Evolutionary conservation across 2,888 invertebrate species (phyloP).

Genomic region (Acholoe squamosa): DNA sequence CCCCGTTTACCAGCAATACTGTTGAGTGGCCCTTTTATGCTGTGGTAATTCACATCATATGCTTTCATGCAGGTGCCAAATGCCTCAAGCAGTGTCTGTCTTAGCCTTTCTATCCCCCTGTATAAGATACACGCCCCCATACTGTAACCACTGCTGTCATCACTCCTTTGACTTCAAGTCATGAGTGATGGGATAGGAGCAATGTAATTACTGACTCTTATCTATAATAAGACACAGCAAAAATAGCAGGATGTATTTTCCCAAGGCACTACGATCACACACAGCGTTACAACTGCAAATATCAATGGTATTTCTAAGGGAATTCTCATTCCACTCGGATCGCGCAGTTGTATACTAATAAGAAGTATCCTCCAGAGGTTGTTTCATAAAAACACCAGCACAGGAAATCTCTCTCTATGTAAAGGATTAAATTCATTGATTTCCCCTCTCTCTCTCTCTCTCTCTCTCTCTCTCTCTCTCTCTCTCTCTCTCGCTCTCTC

Average conservation of each 20-base stretch:
- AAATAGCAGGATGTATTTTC: too few relatives aligned
- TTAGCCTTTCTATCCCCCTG: neutral
- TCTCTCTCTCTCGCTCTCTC: too few relatives aligned
- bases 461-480: too few relatives aligned
- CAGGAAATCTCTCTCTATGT: neutral
- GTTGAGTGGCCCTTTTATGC: constrained; percentile 29
- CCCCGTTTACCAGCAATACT: neutral
- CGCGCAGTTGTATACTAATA: too few relatives aligned
- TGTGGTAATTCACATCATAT: constrained; percentile 43
- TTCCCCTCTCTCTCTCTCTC: too few relatives aligned
- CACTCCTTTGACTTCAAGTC: constrained; percentile 13
- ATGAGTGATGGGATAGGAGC: constrained; percentile 34
- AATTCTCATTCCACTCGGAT: too few relatives aligned
- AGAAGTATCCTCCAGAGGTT: too few relatives aligned
- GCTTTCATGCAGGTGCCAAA: constrained; percentile 23
- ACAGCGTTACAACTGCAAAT: too few relatives aligned
- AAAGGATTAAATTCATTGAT: neutral
- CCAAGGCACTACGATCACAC: too few relatives aligned
- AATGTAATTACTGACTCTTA: constrained; percentile 42
- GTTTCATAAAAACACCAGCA: neutral
- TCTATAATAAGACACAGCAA: neutral
- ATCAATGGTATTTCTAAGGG: too few relatives aligned
- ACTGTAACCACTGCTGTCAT: neutral
- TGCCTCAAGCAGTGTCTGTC: constrained; percentile 9
- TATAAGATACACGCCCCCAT: neutral